Percentiles rank a stretch among this genome's conserved stretches.
phyloP scores from a whole-genome alignment of 2,888 invertebrate species.

The Aspidiotus destructor region DNA sequence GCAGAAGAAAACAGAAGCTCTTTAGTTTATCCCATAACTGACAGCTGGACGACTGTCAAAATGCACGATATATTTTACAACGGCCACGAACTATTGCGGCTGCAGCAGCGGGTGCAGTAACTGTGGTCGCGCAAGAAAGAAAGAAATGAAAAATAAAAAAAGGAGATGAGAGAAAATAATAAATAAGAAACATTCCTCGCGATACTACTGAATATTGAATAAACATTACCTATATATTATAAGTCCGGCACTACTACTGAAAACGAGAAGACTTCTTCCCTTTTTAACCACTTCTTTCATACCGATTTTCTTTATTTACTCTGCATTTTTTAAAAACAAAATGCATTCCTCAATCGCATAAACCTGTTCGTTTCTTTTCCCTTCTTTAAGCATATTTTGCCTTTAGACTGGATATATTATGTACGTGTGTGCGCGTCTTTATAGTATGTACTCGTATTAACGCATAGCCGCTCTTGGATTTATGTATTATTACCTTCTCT shows the following conservation, averaged over 20 bases:
- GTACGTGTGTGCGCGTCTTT: no score
- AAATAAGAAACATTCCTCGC: conserved; percentile 26
- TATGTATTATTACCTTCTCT: neutral
- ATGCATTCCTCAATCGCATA: conserved; percentile 12
- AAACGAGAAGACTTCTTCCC: conserved; percentile 21
- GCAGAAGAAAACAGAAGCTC: conserved; percentile 28
- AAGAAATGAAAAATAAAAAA: conserved; percentile 10
- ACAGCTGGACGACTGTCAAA: conserved; percentile 29
- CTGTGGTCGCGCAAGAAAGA: neutral
- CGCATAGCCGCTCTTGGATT: neutral
- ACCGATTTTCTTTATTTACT: conserved; percentile 30
- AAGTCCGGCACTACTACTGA: conserved; percentile 16
- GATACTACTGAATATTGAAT: conserved; percentile 28
- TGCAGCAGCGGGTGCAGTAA: conserved; percentile 7
- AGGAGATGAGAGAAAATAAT: conserved; percentile 15
- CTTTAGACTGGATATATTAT: neutral
- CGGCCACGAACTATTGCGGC: conserved; percentile 18
- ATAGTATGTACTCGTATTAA: no score
- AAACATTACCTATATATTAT: conserved; percentile 30
- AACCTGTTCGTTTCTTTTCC: conserved; percentile 20
- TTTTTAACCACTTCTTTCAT: conserved; percentile 13
- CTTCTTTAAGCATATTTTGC: conserved; percentile 13
- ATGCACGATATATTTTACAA: conserved; percentile 27
- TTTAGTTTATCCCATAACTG: conserved; percentile 23
- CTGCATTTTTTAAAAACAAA: conserved; percentile 28